phyloP scores from a whole-genome alignment of 1,140 invertebrate species.

The Ooceraea biroi region DNA sequence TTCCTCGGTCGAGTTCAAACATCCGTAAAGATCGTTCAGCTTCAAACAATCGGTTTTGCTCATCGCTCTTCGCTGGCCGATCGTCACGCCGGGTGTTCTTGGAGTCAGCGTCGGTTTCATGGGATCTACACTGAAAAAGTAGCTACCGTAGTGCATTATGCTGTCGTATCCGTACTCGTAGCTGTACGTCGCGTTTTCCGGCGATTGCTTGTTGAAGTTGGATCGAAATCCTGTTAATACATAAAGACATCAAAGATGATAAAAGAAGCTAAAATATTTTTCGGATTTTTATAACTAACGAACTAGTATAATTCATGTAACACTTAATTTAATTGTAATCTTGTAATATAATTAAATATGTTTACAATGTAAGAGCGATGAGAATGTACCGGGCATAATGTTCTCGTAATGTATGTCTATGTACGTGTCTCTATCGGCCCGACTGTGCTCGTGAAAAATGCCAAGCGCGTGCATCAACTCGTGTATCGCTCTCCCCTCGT shows the following conservation, averaged over 20 bases:
- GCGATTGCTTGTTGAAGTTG: constrained; percentile 31
- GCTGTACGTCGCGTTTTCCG: constrained; percentile 11
- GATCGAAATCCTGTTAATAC: constrained; percentile 13
- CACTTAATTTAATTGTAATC: neutral
- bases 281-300: no score
- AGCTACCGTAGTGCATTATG: constrained; percentile 39
- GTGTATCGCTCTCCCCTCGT: constrained; percentile 36
- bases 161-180: constrained; percentile 33
- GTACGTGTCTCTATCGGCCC: constrained; percentile 22
- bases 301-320: neutral
- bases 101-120: constrained; percentile 23
- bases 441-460: constrained; percentile 41
- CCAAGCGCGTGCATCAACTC: constrained; percentile 41
- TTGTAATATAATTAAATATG: constrained; percentile 20
- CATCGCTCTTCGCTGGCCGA: constrained; percentile 39
- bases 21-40: constrained; percentile 26
- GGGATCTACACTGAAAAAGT: constrained; percentile 17
- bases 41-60: constrained; percentile 31
- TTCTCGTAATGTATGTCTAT: constrained; percentile 35
- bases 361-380: neutral
- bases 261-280: neutral
- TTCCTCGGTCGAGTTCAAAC: constrained; percentile 8
- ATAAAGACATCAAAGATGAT: neutral
- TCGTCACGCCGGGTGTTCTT: neutral
- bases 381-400: constrained; percentile 19